Evolutionary conservation across 2,113 vertebrate species (phyloP), one percentile per base, ranked within the genome.

Genomic region (Morone saxatilis): DNA sequence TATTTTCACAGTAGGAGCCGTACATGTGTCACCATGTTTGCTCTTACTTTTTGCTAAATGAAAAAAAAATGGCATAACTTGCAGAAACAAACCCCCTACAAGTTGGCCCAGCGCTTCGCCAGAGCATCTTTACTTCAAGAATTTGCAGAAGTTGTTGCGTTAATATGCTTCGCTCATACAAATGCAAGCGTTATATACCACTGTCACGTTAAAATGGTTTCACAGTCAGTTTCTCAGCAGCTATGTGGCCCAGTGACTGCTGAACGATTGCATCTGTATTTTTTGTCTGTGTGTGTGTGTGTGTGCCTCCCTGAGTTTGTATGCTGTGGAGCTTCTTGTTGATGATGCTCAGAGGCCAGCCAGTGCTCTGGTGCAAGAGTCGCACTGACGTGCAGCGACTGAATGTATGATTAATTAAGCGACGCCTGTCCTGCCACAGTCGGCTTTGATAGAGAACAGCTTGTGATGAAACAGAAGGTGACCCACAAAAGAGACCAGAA

Each of bases 371-470:
- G 61, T 78, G 78, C 75, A 56, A 50, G 78, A 88, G 66, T 73
- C 9, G 62, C 25, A 41, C 69, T 81, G 90, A 91, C 76, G 47
- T 54, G 88, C 84, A 75, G 47, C 20, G 76, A 70, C 81, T 89
- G 90, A 93, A 84, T 89, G 71, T 87, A 84, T 91, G 93, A 92
- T 93, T 94, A 91, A 93, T 91, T 93, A 94, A 88, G 60, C 43
- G 40, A 81, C 19, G 81, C 78, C 68, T 76, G 85, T 92, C 80
- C 83, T 36, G 75, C 84, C 81, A 54, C 76, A 47, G 86, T 86
- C 78, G 14, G 80, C 88, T 92, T 76, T 90, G 84, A 91, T 85
- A 86, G 83, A 79, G 85, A 92, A 63, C 86, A 85, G 82, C 86
- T 88, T 71, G 65, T 60, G 77, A 90, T 91, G 85, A 88, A 89